Conservation (phyloP, 2,797 vertebrate genomes). For the Lutjanus campechanus region DNA sequence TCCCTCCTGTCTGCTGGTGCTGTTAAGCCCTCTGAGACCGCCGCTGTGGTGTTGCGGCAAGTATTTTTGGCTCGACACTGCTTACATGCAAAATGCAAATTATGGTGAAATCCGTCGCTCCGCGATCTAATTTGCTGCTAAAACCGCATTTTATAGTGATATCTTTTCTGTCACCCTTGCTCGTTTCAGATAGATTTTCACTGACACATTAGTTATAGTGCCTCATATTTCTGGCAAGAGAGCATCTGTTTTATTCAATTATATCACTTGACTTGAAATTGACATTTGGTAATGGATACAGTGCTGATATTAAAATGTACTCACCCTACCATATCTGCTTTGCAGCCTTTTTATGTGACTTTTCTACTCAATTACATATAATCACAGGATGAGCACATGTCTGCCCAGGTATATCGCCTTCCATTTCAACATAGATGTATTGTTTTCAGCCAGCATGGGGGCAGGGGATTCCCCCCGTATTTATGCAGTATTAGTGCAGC, state of each 20-base stretch:
- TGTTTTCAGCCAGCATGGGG: slow-evolving; percentile 71
- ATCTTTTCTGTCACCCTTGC: slow-evolving; percentile 75
- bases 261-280: slow-evolving; percentile 79
- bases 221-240: slow-evolving; percentile 70
- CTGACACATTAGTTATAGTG: slow-evolving; percentile 75
- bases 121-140: slow-evolving; percentile 79
- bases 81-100: slow-evolving; percentile 85
- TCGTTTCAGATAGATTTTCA: slow-evolving; percentile 66
- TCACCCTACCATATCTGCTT: slow-evolving; percentile 66
- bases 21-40: slow-evolving; percentile 75
- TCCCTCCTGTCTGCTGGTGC: slow-evolving; percentile 55
- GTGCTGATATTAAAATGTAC: slow-evolving; percentile 74
- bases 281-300: slow-evolving; percentile 77
- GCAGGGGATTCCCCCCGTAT: slow-evolving; percentile 73
- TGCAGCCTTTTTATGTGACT: slow-evolving; percentile 61
- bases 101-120: slow-evolving; percentile 74
- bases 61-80: slow-evolving; percentile 81
- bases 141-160: slow-evolving; percentile 79
- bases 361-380: slow-evolving; percentile 68
- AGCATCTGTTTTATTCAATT: slow-evolving; percentile 79
- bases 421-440: slow-evolving; percentile 71
- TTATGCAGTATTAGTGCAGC: slow-evolving; percentile 80
- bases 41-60: slow-evolving; percentile 78
- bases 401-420: slow-evolving; percentile 74
- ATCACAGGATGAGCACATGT: slow-evolving; percentile 67